Base-by-base conservation (phyloP, 2,888 invertebrate genomes). In the Nebria brevicollis region DNA sequence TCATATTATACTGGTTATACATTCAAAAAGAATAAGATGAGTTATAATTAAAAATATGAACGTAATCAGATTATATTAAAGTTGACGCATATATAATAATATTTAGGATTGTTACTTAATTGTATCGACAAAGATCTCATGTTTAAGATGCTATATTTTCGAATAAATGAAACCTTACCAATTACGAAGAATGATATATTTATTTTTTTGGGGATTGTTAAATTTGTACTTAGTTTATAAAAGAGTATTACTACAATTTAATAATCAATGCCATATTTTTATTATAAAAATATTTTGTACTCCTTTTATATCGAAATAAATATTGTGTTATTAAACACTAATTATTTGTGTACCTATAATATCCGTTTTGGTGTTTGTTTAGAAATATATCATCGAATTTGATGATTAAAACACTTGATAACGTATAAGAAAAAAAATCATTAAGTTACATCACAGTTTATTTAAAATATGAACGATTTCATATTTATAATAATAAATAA, bases 401-500 rank as follows among this genome's bases (percentile, higher is more conserved):
- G n/a, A n/a, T n/a, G n/a, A n/a, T n/a, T n/a, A n/a, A n/a, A n/a
- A n/a, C n/a, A n/a, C n/a, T n/a, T n/a, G n/a, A n/a, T n/a, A n/a
- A n/a, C n/a, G n/a, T n/a, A n/a, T n/a, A n/a, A n/a, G n/a, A n/a
- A n/a, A n/a, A n/a, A n/a, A n/a, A n/a, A n/a, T n/a, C n/a, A n/a
- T 26, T 70, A 15, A 70, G 8, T 66, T 79, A 75, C 74, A 79
- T 79, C 79, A 79, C 79, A 79, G 74, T 79, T 79, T 79, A 79
- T 79, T 79, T 75, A 68, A 79, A 79, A 79, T 79, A 72, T 78
- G 73, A 20, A 73, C 64, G 65, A 34, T 66, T 78, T 5, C 72
- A 8, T 72, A 11, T 11, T 70, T 20, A 70, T 25, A 70, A 70
- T 34, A 72, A 34, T 34, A 72, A 25, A 25, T 73, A 42, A 73